A percentile compares a stretch with the other conserved stretches of the same genome.
Conservation (phyloP, 2,113 vertebrate species). For the Hippocampus comes region DNA sequence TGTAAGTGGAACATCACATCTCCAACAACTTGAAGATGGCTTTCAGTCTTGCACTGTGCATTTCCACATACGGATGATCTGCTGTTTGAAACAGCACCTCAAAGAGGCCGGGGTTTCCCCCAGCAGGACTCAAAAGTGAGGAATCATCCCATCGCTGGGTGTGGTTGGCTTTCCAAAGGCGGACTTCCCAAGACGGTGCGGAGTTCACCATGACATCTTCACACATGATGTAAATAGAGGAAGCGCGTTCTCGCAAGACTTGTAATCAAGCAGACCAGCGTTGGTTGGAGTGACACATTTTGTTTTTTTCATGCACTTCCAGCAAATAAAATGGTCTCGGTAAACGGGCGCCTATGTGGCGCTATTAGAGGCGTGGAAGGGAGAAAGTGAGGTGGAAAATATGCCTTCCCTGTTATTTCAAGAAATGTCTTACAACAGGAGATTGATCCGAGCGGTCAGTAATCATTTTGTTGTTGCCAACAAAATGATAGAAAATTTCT, state of each 20-base stretch:
- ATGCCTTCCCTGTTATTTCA: slow-evolving; percentile 36
- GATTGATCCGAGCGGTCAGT: slow-evolving; percentile 30
- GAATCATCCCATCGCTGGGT: slow-evolving; percentile 15
- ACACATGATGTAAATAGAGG: slow-evolving; percentile 24
- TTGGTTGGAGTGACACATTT: slow-evolving; percentile 49
- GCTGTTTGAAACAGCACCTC: slow-evolving; percentile 12
- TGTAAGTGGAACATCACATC: slow-evolving; percentile 34
- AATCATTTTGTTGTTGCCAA: slow-evolving; percentile 24
- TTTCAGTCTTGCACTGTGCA: slow-evolving; percentile 23
- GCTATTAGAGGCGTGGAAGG: slow-evolving; percentile 29
- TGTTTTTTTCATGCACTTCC: slow-evolving; percentile 41
- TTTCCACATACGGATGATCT: no score
- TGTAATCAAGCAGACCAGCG: slow-evolving; percentile 31
- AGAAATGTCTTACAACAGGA: slow-evolving; percentile 31
- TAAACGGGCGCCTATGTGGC: slow-evolving; percentile 36
- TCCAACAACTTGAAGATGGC: slow-evolving; percentile 18
- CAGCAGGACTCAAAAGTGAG: neutral
- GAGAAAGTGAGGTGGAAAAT: slow-evolving; percentile 19
- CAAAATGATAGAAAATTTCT: slow-evolving; percentile 1
- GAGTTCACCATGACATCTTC: slow-evolving; percentile 48
- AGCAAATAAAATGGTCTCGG: slow-evolving; percentile 56
- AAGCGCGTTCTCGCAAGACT: slow-evolving; percentile 16
- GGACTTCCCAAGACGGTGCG: slow-evolving; percentile 30
- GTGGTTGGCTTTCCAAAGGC: slow-evolving; percentile 14
- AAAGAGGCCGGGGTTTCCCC: slow-evolving; percentile 32